Conservation (phyloP, 2,888 invertebrate species). For the Disparrhopalites patrizii region DNA sequence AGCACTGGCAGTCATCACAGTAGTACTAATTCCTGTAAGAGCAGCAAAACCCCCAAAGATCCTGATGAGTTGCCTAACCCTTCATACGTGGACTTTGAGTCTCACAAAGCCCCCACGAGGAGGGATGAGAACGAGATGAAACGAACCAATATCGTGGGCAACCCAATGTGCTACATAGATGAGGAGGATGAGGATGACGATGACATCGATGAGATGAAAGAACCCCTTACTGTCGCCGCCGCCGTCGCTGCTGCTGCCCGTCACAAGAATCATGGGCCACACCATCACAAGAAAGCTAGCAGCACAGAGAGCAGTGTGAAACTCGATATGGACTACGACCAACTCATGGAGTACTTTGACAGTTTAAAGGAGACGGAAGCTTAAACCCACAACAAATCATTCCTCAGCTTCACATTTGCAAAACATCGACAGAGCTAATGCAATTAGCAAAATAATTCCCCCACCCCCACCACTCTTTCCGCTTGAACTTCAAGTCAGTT, state of each 20-base stretch:
- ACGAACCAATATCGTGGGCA: conserved; percentile 74
- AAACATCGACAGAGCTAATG: too few relatives aligned
- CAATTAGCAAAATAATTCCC: too few relatives aligned
- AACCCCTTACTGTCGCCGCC: conserved; percentile 49
- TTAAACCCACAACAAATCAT: too few relatives aligned
- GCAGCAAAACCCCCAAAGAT: conserved; percentile 30
- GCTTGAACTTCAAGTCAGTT: too few relatives aligned
- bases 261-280: conserved; percentile 30
- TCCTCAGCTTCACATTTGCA: too few relatives aligned
- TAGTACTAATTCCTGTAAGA: conserved; percentile 35
- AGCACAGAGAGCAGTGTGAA: conserved; percentile 63
- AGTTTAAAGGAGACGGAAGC: conserved; percentile 82
- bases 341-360: conserved; percentile 97
- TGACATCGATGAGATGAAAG: conserved; percentile 51
- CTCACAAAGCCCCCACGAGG: conserved; percentile 19
- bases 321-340: conserved; percentile 90
- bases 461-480: too few relatives aligned
- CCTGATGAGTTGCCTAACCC: conserved; percentile 47
- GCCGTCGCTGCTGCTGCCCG: conserved; percentile 45
- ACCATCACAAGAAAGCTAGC: conserved; percentile 7
- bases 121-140: conserved; percentile 49
- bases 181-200: conserved; percentile 49
- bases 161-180: conserved; percentile 73
- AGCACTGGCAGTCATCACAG: conserved; percentile 31
- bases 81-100: conserved; percentile 45